Conservation (phyloP, 2,113 vertebrate species). For the Semicossyphus pulcher region DNA sequence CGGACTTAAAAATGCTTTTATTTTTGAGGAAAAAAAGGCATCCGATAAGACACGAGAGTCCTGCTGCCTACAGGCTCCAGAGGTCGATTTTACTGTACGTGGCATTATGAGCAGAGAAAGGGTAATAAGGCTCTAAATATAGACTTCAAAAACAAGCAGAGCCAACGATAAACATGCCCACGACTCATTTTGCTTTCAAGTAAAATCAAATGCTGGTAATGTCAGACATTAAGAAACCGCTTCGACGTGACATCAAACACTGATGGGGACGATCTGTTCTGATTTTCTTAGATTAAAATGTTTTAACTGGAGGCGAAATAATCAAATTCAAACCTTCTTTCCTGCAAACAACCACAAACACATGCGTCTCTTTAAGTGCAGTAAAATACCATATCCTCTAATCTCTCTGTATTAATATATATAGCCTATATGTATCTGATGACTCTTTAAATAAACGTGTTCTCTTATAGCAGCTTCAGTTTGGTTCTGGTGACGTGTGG, state of each 20-base stretch:
- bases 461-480: conserved; percentile 62
- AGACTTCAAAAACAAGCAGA: conserved; percentile 29
- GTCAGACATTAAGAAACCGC: conserved; percentile 53
- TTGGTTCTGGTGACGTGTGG: conserved; percentile 53
- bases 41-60: conserved; percentile 43
- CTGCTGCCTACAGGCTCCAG: conserved; percentile 29
- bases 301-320: conserved; percentile 1
- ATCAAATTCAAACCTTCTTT: conserved; percentile 4
- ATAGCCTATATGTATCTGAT: conserved; percentile 37
- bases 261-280: neutral
- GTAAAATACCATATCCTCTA: conserved; percentile 57
- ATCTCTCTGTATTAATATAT: conserved; percentile 31
- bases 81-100: conserved; percentile 44
- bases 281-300: conserved; percentile 15
- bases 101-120: conserved; percentile 40
- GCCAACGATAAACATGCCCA: conserved; percentile 40
- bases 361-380: conserved; percentile 67
- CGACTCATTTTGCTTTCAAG: conserved; percentile 57
- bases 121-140: conserved; percentile 39
- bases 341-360: conserved; percentile 12
- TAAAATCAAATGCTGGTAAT: conserved; percentile 75
- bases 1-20: conserved; percentile 85
- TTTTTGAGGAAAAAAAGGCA: conserved; percentile 52
- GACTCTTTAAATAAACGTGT: conserved; percentile 43
- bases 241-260: conserved; percentile 27